Percentiles rank a stretch among this genome's conserved stretches.
phyloP scores from a whole-genome alignment of 2,888 invertebrate genomes.

The Neoascia interrupta region DNA sequence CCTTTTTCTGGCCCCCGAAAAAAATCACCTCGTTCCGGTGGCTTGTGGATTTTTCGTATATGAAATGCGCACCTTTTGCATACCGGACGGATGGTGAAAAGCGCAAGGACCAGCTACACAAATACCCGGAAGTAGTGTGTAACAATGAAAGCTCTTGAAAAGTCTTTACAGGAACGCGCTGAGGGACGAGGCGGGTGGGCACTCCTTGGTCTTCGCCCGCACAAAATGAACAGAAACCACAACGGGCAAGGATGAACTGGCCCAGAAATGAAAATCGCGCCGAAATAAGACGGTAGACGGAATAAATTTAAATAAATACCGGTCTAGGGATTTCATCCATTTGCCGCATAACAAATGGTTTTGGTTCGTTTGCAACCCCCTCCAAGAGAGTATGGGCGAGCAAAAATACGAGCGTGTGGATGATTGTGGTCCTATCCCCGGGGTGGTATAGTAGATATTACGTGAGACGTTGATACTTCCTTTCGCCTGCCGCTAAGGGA shows the following conservation, averaged over 20 bases:
- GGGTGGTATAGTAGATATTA: conserved; percentile 56
- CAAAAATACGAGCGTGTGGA: conserved; percentile 11
- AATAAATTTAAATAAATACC: conserved; percentile 80
- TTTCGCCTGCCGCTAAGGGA: conserved; percentile 3
- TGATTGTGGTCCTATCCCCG: conserved; percentile 46
- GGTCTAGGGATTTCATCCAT: conserved; percentile 79
- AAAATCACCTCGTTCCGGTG: background rate
- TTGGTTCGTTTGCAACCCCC: conserved; percentile 60
- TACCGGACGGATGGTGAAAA: background rate
- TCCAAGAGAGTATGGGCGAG: conserved; percentile 6
- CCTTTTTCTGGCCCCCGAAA: conserved; percentile 3
- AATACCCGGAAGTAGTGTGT: conserved; percentile 50
- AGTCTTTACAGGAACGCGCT: conserved; percentile 45
- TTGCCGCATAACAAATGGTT: conserved; percentile 78
- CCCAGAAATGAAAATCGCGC: conserved; percentile 74
- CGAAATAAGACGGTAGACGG: conserved; percentile 78
- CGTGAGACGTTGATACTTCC: conserved; percentile 43
- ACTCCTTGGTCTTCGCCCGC: conserved; percentile 9
- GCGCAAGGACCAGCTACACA: conserved; percentile 9
- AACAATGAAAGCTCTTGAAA: conserved; percentile 60
- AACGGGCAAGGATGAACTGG: conserved; percentile 58
- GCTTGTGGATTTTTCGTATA: background rate
- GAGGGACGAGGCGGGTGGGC: conserved; percentile 53
- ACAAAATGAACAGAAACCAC: conserved; percentile 33
- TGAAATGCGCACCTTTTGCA: background rate